These are phyloP conservation scores for Copidosoma floridanum DNA, from an alignment of 1,140 invertebrate genomes.

Conservation along the genomic window DNA sequence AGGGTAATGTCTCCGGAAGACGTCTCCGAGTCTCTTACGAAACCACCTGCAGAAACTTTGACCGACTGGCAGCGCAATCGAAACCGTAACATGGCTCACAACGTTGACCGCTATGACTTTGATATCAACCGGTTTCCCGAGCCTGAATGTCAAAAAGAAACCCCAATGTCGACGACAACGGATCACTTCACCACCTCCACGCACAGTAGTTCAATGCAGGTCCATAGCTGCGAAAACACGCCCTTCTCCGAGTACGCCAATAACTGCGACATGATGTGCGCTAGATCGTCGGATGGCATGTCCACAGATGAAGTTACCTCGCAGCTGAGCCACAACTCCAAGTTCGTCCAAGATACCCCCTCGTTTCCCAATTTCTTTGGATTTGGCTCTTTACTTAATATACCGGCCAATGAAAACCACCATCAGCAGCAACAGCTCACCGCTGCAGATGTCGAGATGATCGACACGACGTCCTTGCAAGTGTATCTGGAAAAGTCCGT, in stretches of 20 bases:
- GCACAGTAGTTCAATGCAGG: slow-evolving; percentile 37
- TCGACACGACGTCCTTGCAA: slow-evolving; percentile 57
- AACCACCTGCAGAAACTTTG: slow-evolving; percentile 3
- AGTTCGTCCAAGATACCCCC: slow-evolving; percentile 19
- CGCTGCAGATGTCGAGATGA: slow-evolving; percentile 47
- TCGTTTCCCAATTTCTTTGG: slow-evolving; percentile 33
- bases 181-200: slow-evolving; percentile 45
- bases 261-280: slow-evolving; percentile 30
- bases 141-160: slow-evolving; percentile 26
- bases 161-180: slow-evolving; percentile 53
- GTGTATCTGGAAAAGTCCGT: slow-evolving; percentile 68
- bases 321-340: not conserved
- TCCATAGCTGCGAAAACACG: slow-evolving; percentile 41
- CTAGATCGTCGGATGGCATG: slow-evolving; percentile 18
- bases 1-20: slow-evolving; percentile 29
- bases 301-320: slow-evolving; percentile 12
- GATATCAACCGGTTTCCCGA: not conserved
- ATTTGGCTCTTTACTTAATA: slow-evolving; percentile 7
- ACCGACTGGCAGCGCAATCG: slow-evolving; percentile 37
- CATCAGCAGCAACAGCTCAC: slow-evolving; percentile 35
- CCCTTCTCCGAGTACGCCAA: slow-evolving; percentile 34
- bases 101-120: slow-evolving; percentile 23
- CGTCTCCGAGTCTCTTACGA: slow-evolving; percentile 1
- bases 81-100: slow-evolving; percentile 32
- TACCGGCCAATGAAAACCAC: slow-evolving; percentile 29